phyloP scores from a whole-genome alignment of 2,888 invertebrate genomes.

The Caradrina clavipalpis region DNA sequence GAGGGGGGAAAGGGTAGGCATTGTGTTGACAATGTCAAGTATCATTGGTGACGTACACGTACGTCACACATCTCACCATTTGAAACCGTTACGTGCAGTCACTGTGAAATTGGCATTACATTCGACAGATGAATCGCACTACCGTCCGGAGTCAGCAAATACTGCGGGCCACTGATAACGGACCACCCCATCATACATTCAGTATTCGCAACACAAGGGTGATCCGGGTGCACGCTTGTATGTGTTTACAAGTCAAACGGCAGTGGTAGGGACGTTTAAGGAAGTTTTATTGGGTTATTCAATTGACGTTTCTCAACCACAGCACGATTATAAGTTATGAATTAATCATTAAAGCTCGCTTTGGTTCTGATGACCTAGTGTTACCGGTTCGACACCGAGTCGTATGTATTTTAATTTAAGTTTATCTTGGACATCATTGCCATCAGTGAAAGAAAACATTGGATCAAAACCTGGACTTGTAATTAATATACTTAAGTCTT shows the following conservation, averaged over 20 bases:
- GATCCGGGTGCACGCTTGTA: not conserved
- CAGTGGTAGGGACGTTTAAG: not conserved
- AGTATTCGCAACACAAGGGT: slow-evolving; percentile 6
- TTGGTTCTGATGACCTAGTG: too few species aligned
- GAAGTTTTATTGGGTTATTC: not conserved
- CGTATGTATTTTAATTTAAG: too few species aligned
- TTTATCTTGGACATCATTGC: too few species aligned
- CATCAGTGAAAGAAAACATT: too few species aligned
- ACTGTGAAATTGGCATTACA: slow-evolving; percentile 5
- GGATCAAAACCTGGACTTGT: too few species aligned
- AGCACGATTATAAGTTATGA: too few species aligned
- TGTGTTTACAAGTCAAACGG: not conserved
- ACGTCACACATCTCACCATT: not conserved
- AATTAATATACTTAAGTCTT: too few species aligned
- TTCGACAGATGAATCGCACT: slow-evolving; percentile 8
- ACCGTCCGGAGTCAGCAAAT: slow-evolving; percentile 15
- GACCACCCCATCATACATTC: not conserved
- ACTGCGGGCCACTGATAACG: slow-evolving; percentile 37
- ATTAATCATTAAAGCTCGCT: too few species aligned
- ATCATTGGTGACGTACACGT: slow-evolving; percentile 15
- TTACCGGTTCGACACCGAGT: too few species aligned
- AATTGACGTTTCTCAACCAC: not conserved
- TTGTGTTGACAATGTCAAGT: not conserved
- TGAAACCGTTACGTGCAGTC: not conserved
- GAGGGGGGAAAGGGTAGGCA: not conserved